phyloP scores from a whole-genome alignment of 2,888 invertebrate genomes.

The Melanophora roralis region DNA sequence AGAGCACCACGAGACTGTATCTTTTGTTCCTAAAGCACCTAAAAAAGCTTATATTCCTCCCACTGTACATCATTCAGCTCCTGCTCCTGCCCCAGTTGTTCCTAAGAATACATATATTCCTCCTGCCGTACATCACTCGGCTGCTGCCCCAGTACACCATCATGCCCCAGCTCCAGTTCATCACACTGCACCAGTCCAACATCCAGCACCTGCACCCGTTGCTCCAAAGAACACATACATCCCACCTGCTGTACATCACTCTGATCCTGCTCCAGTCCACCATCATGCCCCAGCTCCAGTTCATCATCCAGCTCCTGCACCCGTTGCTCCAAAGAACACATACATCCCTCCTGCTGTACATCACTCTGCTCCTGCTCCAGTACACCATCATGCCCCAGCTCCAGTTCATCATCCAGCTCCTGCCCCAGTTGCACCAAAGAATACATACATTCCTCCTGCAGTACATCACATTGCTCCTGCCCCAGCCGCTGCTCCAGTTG shows the following conservation, averaged over 20 bases:
- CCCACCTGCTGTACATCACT: not conserved
- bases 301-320: not conserved
- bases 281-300: slow-evolving; percentile 3
- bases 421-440: slow-evolving; percentile 1
- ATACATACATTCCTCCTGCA: slow-evolving; percentile 11
- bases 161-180: not conserved
- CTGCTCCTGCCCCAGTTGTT: slow-evolving; percentile 2
- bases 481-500: not conserved
- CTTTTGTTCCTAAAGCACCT: not conserved
- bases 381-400: not conserved
- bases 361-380: slow-evolving; percentile 2
- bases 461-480: not conserved
- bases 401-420: not conserved
- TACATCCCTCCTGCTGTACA: slow-evolving; percentile 17
- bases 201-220: not conserved
- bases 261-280: not conserved
- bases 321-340: slow-evolving; percentile 9
- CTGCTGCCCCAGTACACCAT: not conserved
- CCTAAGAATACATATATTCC: slow-evolving; percentile 24
- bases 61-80: not conserved
- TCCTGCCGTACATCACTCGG: not conserved
- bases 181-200: not conserved
- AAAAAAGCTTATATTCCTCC: slow-evolving; percentile 36
- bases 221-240: slow-evolving; percentile 28
- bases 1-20: not conserved